phyloP scores from a whole-genome alignment of 1,140 invertebrate species.

The Caenorhabditis latens region DNA sequence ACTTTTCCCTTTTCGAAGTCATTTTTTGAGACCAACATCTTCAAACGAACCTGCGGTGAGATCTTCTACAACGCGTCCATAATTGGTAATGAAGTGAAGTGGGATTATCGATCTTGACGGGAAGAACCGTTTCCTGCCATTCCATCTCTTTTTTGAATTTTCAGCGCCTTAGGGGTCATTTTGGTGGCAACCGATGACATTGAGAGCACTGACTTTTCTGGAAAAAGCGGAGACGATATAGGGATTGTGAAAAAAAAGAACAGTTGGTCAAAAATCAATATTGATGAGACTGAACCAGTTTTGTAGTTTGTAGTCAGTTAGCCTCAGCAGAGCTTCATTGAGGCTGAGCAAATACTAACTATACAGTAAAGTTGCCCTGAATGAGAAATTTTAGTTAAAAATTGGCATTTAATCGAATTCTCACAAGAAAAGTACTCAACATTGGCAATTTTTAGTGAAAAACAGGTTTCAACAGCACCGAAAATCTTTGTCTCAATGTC shows the following conservation, averaged over 20 bases:
- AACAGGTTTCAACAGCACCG: neutral
- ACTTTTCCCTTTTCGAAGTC: neutral
- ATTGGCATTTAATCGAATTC: too few species aligned
- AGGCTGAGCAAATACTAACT: neutral
- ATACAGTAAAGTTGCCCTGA: neutral
- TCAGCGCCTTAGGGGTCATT: neutral
- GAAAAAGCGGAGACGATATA: neutral
- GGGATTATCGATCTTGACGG: slow-evolving; percentile 1
- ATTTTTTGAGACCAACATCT: neutral
- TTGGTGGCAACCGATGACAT: neutral
- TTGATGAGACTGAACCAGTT: neutral
- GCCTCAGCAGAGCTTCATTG: neutral
- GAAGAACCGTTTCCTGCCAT: slow-evolving; percentile 10
- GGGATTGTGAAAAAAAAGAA: too few species aligned
- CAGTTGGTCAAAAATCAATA: too few species aligned
- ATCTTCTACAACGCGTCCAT: neutral
- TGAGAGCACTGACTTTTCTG: neutral
- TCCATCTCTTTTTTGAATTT: neutral
- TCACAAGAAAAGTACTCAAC: too few species aligned
- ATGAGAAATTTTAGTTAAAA: too few species aligned
- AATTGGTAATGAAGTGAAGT: neutral
- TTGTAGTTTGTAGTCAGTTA: too few species aligned
- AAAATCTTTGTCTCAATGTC: too few species aligned
- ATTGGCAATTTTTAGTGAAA: too few species aligned
- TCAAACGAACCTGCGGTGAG: neutral